Evolutionary conservation across 2,888 invertebrate species (phyloP), one percentile per base, ranked within the genome.

Genomic region (Acanthoscelides obtectus): DNA sequence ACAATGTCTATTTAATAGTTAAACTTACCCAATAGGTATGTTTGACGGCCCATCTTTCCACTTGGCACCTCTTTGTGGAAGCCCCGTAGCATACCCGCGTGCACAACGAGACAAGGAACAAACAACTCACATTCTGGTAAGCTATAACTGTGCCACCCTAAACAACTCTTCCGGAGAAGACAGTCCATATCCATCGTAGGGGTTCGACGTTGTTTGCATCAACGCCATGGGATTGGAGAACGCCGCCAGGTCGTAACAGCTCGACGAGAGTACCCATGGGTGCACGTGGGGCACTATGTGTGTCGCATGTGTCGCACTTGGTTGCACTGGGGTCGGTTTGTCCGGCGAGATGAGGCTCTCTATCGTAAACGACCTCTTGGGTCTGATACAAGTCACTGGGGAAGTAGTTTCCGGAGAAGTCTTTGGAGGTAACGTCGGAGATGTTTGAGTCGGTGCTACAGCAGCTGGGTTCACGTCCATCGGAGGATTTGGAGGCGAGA

Each of bases 281-380:
- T 81, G 78, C 76, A 81, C 70, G 77, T 78, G 77, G 69, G 77
- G 79, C 66, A 80, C 72, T 20, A 79, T 72, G 75, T 80, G 79
- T 45, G 80, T 88, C n/a, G n/a, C n/a, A n/a, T n/a, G n/a, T 63
- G 63, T 66, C 79, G 76, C 84, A 82, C 70, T 81, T 75, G 75
- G 81, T 75, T 75, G 76, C 45, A 75, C 85, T 27, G 88, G 86
- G 8, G 87, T 85, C 69, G 87, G 87, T 77, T 90, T 90, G 78
- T 92, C 93, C 0, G 95, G 94, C 69, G 93, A 93, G 75, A 96
- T 91, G 75, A 96, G 88, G 78, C 94, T 95, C 80, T 96, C 96
- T 78, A 96, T 96, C 64, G 96, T 95, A 81, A 96, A 96, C 12
- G 95, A 89, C 72, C 94, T 87, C 80, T 92, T 92, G 45, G 90